Evolutionary conservation across 2,888 invertebrate species (phyloP).

Genomic region (Furcula furcula): DNA sequence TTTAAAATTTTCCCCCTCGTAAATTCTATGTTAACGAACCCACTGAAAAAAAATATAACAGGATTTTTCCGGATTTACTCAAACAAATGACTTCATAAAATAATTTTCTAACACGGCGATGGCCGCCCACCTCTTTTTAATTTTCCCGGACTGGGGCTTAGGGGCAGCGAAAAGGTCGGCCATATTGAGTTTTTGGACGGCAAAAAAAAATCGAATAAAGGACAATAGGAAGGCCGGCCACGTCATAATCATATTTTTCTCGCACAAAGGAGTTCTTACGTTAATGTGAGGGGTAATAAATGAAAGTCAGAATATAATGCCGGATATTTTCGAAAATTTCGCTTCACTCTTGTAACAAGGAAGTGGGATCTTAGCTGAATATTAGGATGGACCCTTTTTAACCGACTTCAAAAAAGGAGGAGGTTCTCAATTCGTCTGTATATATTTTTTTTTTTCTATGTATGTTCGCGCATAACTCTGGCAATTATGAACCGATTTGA

Average conservation of each 20-base stretch:
- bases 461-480: too few relatives aligned
- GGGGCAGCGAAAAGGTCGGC: slow-evolving; percentile 42
- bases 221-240: slow-evolving; percentile 68
- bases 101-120: slow-evolving; percentile 16
- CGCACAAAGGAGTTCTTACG: slow-evolving; percentile 72
- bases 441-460: too few relatives aligned
- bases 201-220: slow-evolving; percentile 68
- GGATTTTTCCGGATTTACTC: slow-evolving; percentile 3
- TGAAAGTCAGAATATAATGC: slow-evolving; percentile 63
- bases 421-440: too few relatives aligned
- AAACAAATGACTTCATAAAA: slow-evolving; percentile 22
- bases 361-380: slow-evolving; percentile 15
- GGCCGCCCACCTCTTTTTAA: slow-evolving; percentile 38
- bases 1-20: background rate
- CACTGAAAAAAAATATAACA: slow-evolving; percentile 7
- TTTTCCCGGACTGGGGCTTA: slow-evolving; percentile 39
- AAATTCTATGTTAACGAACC: slow-evolving; percentile 5
- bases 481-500: too few relatives aligned
- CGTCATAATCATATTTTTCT: slow-evolving; percentile 78
- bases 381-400: slow-evolving; percentile 5
- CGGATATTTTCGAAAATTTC: slow-evolving; percentile 40
- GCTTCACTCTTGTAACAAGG: slow-evolving; percentile 16
- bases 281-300: slow-evolving; percentile 74
- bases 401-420: too few relatives aligned
- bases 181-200: slow-evolving; percentile 56